Evolutionary conservation across 92 coral and sea anemone species (phyloP).

Genomic region (Heliopora coerulea): DNA sequence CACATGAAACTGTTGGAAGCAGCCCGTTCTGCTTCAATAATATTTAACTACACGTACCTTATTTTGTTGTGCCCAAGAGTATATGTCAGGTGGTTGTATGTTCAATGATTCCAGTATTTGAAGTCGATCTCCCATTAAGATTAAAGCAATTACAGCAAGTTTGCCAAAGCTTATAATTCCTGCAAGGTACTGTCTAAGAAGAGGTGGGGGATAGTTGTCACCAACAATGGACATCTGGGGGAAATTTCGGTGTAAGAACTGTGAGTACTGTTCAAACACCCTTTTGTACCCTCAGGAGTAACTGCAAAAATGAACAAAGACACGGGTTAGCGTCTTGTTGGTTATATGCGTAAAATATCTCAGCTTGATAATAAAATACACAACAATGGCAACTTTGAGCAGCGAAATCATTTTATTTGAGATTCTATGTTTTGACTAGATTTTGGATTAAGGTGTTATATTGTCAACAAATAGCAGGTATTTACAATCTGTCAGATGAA

Average conservation of each 20-base stretch:
- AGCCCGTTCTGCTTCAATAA: too few relatives aligned
- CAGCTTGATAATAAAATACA: too few relatives aligned
- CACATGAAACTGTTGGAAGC: too few relatives aligned
- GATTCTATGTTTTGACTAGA: too few relatives aligned
- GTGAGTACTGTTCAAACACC: conserved; percentile 97
- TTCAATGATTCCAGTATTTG: conserved; percentile 74
- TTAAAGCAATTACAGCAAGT: conserved; percentile 71
- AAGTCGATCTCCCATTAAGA: conserved; percentile 76
- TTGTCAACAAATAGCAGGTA: too few relatives aligned
- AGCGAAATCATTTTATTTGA: too few relatives aligned
- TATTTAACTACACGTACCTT: conserved; percentile 61
- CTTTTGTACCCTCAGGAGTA: conserved; percentile 97
- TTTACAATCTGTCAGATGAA: too few relatives aligned
- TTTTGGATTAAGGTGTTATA: too few relatives aligned
- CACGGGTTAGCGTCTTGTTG: too few relatives aligned
- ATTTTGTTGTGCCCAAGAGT: conserved; percentile 89
- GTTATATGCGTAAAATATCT: too few relatives aligned
- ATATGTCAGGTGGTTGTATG: conserved; percentile 72
- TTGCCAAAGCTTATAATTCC: conserved; percentile 69
- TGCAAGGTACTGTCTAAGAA: conserved; percentile 81
- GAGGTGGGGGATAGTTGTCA: conserved; percentile 97
- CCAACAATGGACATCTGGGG: conserved; percentile 85
- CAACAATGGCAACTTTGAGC: too few relatives aligned
- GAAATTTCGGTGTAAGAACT: conserved; percentile 94
- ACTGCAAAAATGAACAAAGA: conserved; percentile 33